A percentile compares a stretch with the other conserved stretches of the same genome.
phyloP scores from a whole-genome alignment of 2,888 invertebrate genomes.

The Pantelozetes paolii region DNA sequence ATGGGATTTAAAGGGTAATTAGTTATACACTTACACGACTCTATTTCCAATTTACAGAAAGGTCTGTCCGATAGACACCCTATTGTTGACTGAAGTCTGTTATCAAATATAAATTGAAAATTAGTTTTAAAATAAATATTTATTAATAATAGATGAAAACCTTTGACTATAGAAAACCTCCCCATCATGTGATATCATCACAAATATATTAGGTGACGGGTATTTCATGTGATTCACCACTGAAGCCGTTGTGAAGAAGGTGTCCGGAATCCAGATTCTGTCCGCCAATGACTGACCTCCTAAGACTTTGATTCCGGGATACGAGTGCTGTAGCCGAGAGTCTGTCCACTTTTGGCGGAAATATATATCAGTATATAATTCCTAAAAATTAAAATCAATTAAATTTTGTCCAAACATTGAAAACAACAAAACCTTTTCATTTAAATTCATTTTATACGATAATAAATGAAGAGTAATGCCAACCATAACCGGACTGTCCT shows the following conservation, averaged over 20 bases:
- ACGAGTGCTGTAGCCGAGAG: neutral
- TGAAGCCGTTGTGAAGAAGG: neutral
- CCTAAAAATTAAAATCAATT: neutral
- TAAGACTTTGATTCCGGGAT: neutral
- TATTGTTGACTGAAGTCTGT: too few relatives aligned
- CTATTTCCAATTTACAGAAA: too few relatives aligned
- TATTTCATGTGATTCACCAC: neutral
- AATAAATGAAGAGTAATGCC: too few relatives aligned
- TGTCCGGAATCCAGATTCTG: slow-evolving; percentile 4
- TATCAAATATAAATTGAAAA: too few relatives aligned
- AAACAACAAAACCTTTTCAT: neutral
- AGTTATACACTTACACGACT: too few relatives aligned
- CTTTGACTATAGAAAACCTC: neutral
- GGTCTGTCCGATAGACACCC: too few relatives aligned
- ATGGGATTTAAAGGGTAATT: too few relatives aligned
- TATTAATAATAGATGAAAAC: neutral
- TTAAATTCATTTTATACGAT: neutral
- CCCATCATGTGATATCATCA: neutral
- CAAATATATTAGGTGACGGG: neutral
- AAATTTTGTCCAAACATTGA: too few relatives aligned
- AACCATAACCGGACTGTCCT: too few relatives aligned
- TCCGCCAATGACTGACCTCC: neutral
- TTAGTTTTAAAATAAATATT: too few relatives aligned
- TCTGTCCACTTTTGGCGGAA: slow-evolving; percentile 2
- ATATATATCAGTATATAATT: neutral